Percentiles rank a stretch among this genome's conserved stretches.
These are phyloP conservation scores for Calliphora vicina DNA, from an alignment of 1,140 invertebrate genomes.

Conservation along the genomic window DNA sequence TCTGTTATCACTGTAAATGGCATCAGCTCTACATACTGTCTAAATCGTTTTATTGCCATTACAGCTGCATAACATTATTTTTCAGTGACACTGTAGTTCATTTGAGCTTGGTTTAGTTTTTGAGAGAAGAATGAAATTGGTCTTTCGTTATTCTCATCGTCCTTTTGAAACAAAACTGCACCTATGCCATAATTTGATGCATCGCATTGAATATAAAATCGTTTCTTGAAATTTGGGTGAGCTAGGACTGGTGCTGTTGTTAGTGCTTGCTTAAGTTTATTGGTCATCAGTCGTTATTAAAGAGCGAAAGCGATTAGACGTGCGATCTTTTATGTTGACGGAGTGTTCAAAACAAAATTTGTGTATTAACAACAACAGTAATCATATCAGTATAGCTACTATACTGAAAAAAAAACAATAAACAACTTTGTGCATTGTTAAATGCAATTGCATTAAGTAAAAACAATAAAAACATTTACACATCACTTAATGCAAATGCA, in stretches of 20 bases:
- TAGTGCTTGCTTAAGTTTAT: no score
- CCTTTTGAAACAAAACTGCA: constrained; percentile 52
- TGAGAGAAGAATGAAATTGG: no score
- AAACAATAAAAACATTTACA: background rate
- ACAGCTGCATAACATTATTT: no score
- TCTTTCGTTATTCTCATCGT: no score
- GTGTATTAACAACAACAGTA: background rate
- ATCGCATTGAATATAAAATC: constrained; percentile 46
- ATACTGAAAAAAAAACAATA: no score
- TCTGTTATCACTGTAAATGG: no score
- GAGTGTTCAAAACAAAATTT: background rate
- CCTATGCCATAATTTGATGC: constrained; percentile 55
- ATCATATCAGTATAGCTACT: background rate
- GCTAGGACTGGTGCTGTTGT: no score
- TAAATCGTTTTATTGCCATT: no score
- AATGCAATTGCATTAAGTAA: background rate
- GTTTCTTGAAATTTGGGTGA: no score
- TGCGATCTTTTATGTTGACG: background rate
- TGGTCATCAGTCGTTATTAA: background rate
- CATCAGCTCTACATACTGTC: no score
- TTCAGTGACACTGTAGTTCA: no score
- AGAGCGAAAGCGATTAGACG: background rate
- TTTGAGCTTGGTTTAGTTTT: no score
- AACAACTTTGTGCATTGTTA: background rate
- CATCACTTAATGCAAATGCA: background rate